These are phyloP conservation scores for Agriopis aurantiaria DNA, from an alignment of 2,888 invertebrate genomes.

Conservation along the genomic window DNA sequence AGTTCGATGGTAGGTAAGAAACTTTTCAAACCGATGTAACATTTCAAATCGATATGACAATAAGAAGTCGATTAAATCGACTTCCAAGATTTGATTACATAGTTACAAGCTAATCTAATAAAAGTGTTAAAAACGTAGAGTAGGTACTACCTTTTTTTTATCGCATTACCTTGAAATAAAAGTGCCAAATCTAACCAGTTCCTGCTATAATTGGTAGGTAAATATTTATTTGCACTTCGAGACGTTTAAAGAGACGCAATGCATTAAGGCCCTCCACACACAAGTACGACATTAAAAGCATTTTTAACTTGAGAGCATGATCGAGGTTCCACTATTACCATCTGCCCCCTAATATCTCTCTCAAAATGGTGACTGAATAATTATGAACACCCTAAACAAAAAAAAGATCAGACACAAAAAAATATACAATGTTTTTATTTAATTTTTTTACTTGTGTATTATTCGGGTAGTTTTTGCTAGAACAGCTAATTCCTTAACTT, in stretches of 20 bases:
- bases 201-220: slow-evolving; percentile 16
- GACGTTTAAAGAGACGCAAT: neutral
- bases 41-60: too few species aligned
- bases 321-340: neutral
- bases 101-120: too few species aligned
- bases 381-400: too few species aligned
- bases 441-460: neutral
- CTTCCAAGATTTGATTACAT: too few species aligned
- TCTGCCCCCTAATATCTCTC: too few species aligned
- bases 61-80: too few species aligned
- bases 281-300: neutral
- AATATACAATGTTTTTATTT: neutral
- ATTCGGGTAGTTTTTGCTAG: too few species aligned
- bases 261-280: neutral
- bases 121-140: neutral
- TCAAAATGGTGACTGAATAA: too few species aligned
- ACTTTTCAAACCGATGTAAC: too few species aligned
- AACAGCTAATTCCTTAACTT: too few species aligned
- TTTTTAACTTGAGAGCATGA: neutral
- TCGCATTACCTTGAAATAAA: slow-evolving; percentile 4
- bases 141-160: neutral
- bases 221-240: slow-evolving; percentile 14
- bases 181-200: neutral
- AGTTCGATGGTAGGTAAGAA: too few species aligned
- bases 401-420: neutral